Base-by-base conservation (phyloP, 2,797 vertebrate species). In the Heterohyrax brucei region DNA sequence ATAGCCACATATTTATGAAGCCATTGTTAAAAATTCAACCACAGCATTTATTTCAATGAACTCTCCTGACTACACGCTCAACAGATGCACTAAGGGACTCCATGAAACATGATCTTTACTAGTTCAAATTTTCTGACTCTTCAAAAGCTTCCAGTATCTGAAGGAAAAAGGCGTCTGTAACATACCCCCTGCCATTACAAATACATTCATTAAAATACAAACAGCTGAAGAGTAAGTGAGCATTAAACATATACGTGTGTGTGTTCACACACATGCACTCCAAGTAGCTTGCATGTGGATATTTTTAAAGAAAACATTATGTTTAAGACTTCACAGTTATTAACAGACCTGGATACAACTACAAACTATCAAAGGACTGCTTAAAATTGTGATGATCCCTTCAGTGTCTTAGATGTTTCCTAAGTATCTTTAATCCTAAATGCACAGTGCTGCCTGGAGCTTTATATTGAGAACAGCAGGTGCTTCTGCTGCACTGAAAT, bases 1-100 rank as follows among this genome's bases (percentile, higher is more conserved):
- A 96, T 4, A 44, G 33, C 26, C 16, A 2, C n/a, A 19, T 96
- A 84, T 96, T 92, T 92, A 94, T 87, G 73, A 88, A 95, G 80
- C 88, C 24, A 30, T 75, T 86, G 89, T 97, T 97, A 97, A 98
- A 97, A 97, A 93, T 92, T 96, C 93, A 94, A 89, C 85, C 0
- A 0, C 77, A 73, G 44, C 87, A 89, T 96, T 97, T 96, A 95
- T 95, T 94, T 95, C 88, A 93, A 92, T 96, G 95, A 96, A 93
- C 94, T 96, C 79, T 81, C 96, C 89, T 91, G 79, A 92, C 94
- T 88, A 84, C 48, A 83, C 44, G 39, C 89, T 97, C 90, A 95
- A 87, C 76, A 92, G 76, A 92, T 84, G 86, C 61, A 75, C 95
- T 84, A 16, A 92, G 85, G 91, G 81, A 90, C 80, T 75, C 77